Evolutionary conservation across 2,888 invertebrate species (phyloP).

Genomic region (Amiota minor): DNA sequence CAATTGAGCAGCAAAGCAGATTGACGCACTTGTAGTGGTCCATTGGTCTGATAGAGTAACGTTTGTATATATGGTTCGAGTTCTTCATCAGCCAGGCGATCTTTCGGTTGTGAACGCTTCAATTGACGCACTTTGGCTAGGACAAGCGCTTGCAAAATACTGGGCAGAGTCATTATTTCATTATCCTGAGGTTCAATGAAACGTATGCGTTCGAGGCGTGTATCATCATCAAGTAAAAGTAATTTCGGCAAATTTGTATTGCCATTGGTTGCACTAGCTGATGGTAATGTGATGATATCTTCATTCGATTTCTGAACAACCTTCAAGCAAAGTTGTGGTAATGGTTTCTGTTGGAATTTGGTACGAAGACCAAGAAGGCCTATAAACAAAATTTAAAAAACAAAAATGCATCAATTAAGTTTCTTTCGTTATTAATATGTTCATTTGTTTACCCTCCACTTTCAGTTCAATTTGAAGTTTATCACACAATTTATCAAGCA

Average conservation of each 20-base stretch:
- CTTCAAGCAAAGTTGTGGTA: constrained; percentile 87
- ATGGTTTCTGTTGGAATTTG: constrained; percentile 85
- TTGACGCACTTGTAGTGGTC: constrained; percentile 85
- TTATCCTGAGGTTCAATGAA: constrained; percentile 79
- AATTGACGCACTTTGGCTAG: constrained; percentile 84
- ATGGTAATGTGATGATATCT: constrained; percentile 63
- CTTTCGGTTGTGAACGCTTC: constrained; percentile 83
- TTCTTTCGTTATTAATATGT: not conserved
- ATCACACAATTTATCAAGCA: constrained; percentile 79
- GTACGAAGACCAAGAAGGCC: constrained; percentile 88
- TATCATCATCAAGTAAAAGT: constrained; percentile 87
- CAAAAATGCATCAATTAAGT: not conserved
- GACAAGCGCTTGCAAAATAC: constrained; percentile 85
- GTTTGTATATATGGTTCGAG: constrained; percentile 83
- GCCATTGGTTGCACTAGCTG: constrained; percentile 73
- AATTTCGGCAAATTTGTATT: constrained; percentile 77
- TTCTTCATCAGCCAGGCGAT: constrained; percentile 87
- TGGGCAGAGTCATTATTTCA: constrained; percentile 76
- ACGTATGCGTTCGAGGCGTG: constrained; percentile 84
- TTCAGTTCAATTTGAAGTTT: constrained; percentile 80
- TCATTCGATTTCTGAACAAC: constrained; percentile 74
- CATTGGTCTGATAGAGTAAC: constrained; percentile 78
- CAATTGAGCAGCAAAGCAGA: constrained; percentile 85
- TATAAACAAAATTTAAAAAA: constrained; percentile 22
- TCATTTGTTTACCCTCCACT: constrained; percentile 77